These are phyloP conservation scores for Temnothorax rugatulus DNA, from an alignment of 2,888 invertebrate genomes.

Conservation along the genomic window DNA sequence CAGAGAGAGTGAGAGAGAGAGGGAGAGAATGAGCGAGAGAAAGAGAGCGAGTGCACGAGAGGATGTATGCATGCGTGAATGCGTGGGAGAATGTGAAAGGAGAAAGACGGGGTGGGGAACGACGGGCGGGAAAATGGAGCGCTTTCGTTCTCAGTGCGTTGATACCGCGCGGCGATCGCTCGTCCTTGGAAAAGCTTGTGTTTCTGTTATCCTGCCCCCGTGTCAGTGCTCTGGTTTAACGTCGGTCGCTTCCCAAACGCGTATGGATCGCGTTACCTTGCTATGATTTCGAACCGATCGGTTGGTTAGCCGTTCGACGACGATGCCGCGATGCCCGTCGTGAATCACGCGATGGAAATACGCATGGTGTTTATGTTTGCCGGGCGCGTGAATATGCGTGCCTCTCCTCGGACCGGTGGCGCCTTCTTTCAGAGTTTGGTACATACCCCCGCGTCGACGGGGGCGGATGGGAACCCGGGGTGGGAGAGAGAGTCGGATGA, in stretches of 20 bases:
- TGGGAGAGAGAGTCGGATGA: slow-evolving; percentile 64
- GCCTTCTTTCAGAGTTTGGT: slow-evolving; percentile 75
- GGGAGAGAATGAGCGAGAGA: slow-evolving; percentile 1
- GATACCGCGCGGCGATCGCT: slow-evolving; percentile 57
- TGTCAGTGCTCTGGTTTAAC: slow-evolving; percentile 63
- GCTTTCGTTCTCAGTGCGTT: slow-evolving; percentile 56
- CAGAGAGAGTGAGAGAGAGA: slow-evolving; percentile 26
- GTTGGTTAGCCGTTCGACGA: neutral
- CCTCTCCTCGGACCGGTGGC: slow-evolving; percentile 76
- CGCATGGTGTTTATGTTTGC: slow-evolving; percentile 76
- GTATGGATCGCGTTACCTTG: neutral
- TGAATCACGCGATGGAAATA: slow-evolving; percentile 37
- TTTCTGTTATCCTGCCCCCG: slow-evolving; percentile 68
- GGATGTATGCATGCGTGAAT: slow-evolving; percentile 23
- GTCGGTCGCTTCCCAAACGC: slow-evolving; percentile 25
- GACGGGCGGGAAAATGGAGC: slow-evolving; percentile 63
- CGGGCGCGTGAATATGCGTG: slow-evolving; percentile 77
- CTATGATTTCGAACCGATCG: slow-evolving; percentile 13
- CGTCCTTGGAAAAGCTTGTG: slow-evolving; percentile 41
- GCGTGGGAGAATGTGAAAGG: slow-evolving; percentile 59
- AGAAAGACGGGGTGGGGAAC: slow-evolving; percentile 60
- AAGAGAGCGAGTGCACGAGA: slow-evolving; percentile 23
- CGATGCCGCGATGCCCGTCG: neutral
- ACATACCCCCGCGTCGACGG: slow-evolving; percentile 49
- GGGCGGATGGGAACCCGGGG: slow-evolving; percentile 45